Evolutionary conservation across 2,797 vertebrate genomes (phyloP), one percentile per base, ranked within the genome.

Genomic region (Chelidonichthys spinosus): DNA sequence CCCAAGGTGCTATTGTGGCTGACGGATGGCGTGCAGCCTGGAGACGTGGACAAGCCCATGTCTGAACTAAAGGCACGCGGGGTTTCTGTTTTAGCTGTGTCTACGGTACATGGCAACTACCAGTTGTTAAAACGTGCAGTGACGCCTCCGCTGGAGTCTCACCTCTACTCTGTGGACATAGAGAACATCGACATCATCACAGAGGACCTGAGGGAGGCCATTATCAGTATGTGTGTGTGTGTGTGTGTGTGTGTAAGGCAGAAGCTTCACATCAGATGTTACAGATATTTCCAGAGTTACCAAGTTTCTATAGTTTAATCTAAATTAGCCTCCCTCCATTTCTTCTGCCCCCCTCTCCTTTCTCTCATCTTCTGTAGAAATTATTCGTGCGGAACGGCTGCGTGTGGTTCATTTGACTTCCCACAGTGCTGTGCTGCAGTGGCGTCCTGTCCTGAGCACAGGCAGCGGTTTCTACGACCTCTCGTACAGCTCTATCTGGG

Each of bases 1-100:
- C 96, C 96, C 56, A 96, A 96, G 84, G 90, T 98, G 0, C 81
- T 98, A 86, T 90, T 99, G 59, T 98, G 97, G 97, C 91, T 99
- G 86, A 98, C 97, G 0, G 97, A 99, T 0, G 97, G 97, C 0
- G 95, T 95, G 76, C 94, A 96, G 82, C 96, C 93, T 0, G 97
- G 96, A 10, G 90, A 95, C 1, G 92, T 98, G 81, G 95, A 95
- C 0, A 66, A 86, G 76, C 93, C 92, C 6, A 95, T 96, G 94
- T 91, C 86, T 44, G 90, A 91, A 46, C 92, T 99, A 69, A 96
- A 95, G 80, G 93, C 90, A 17, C 85, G 74, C 58, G 96, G 96
- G 0, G 95, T 96, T 1, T 93, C 93, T 0, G 89, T 97, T 60
- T 92, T 98, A 86, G 96, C 95, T 0, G 90, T 98, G 61, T 96